Evolutionary conservation across 2,888 invertebrate species (phyloP).

Genomic region (Cremastobaeus sp.): DNA sequence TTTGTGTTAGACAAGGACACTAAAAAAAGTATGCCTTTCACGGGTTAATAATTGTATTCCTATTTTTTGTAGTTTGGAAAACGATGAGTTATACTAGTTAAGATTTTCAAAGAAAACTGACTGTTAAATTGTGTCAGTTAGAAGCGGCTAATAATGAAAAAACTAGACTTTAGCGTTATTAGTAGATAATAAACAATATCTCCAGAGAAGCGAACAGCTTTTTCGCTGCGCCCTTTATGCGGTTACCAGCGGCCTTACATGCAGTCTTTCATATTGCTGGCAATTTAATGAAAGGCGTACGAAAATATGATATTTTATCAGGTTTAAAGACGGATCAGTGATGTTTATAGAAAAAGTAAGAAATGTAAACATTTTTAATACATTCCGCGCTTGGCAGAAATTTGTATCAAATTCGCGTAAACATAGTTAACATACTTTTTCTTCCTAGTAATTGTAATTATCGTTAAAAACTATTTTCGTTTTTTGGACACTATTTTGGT

Average conservation of each 20-base stretch:
- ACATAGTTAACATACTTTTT: too few species aligned
- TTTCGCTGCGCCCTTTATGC: constrained; percentile 42
- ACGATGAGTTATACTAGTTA: too few species aligned
- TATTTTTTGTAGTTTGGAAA: too few species aligned
- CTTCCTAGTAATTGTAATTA: too few species aligned
- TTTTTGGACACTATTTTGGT: too few species aligned
- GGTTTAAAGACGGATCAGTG: constrained; percentile 1
- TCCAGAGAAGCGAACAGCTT: constrained; percentile 11
- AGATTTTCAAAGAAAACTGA: too few species aligned
- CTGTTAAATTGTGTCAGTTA: background rate
- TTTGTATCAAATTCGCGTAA: too few species aligned
- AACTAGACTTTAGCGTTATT: background rate
- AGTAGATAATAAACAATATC: constrained; percentile 3
- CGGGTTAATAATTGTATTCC: too few species aligned
- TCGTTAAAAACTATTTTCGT: too few species aligned
- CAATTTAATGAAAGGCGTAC: constrained; percentile 46
- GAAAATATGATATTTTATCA: constrained; percentile 40
- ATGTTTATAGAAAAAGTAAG: too few species aligned
- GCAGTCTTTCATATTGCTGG: constrained; percentile 45
- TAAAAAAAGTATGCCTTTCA: too few species aligned
- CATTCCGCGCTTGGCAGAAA: constrained; percentile 4
- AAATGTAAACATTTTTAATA: constrained; percentile 13
- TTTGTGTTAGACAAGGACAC: too few species aligned
- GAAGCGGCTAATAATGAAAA: background rate
- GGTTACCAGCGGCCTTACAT: constrained; percentile 45